Base-by-base conservation (phyloP, 2,113 vertebrate genomes). In the Dunckerocampus dactyliophorus region DNA sequence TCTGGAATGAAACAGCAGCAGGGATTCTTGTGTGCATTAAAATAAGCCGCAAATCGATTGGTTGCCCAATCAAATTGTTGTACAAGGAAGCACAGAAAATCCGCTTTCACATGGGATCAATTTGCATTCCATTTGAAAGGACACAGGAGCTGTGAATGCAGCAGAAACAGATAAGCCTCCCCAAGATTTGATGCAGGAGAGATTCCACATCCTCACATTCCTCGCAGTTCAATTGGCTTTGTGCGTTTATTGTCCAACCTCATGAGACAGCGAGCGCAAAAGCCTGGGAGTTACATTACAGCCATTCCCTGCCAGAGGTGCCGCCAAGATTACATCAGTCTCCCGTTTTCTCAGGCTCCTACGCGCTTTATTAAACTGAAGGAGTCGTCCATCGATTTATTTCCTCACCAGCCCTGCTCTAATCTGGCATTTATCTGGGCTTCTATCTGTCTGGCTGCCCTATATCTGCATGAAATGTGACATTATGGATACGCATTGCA, bases 311-410 rank as follows among this genome's bases (percentile, higher is more conserved):
- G 56, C 34, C 53, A 42, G 28, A 14, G 45, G 46, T 21, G 47
- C 58, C 46, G 21, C 17, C 12, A 47, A 59, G 52, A 80, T 59
- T 37, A 70, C 56, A 54, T 67, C 75, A 53, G 50, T 65, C 65
- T 24, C 14, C 14, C 34, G 31, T 46, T 65, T 73, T 82, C 77
- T 60, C 59, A 20, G 56, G 37, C 66, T 77, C 69, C 43, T 68
- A 59, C 73, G 63, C 63, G 64, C 50, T 74, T 76, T 68, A 77
- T 82, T 79, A 84, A 71, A 80, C 62, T 75, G 59, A 65, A 80
- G 69, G 56, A 74, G 48, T 71, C 67, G 49, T 64, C 53, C 54
- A 85, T 85, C 66, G 78, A 89, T 87, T 82, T 66, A 5, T 45
- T 80, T 46, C 65, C 16, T n/a, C 3, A n/a, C 14, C 16, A 28